These are phyloP conservation scores for Saccopteryx leptura DNA, from an alignment of 2,113 vertebrate species.

Conservation along the genomic window DNA sequence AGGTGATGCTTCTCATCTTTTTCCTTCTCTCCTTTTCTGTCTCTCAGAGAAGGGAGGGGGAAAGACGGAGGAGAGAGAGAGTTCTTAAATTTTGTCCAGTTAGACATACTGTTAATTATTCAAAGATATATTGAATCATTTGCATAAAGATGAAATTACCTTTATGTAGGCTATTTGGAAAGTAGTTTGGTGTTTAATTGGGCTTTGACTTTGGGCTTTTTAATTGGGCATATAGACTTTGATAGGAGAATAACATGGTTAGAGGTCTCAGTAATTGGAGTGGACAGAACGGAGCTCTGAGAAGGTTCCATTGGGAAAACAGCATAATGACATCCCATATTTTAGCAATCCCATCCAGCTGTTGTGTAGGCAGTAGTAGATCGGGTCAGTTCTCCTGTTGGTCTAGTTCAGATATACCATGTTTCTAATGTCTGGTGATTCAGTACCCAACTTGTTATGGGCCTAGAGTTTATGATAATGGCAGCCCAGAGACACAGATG, in stretches of 20 bases:
- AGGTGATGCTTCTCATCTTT: no score
- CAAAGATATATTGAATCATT: not conserved
- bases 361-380: not conserved
- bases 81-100: not conserved
- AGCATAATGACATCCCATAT: fast-evolving
- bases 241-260: not conserved
- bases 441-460: not conserved
- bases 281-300: not conserved
- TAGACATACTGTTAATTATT: not conserved
- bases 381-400: not conserved
- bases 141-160: not conserved
- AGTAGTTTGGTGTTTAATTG: not conserved
- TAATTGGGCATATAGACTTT: not conserved
- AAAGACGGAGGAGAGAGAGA: not conserved
- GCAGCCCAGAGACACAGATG: not conserved
- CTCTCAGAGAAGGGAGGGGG: no score
- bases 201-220: not conserved
- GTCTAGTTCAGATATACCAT: not conserved
- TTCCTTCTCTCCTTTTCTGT: no score
- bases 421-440: not conserved
- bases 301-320: not conserved
- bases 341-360: not conserved
- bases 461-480: not conserved
- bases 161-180: not conserved
- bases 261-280: not conserved